Conservation (phyloP, 2,797 vertebrate species). For the Squalus acanthias region DNA sequence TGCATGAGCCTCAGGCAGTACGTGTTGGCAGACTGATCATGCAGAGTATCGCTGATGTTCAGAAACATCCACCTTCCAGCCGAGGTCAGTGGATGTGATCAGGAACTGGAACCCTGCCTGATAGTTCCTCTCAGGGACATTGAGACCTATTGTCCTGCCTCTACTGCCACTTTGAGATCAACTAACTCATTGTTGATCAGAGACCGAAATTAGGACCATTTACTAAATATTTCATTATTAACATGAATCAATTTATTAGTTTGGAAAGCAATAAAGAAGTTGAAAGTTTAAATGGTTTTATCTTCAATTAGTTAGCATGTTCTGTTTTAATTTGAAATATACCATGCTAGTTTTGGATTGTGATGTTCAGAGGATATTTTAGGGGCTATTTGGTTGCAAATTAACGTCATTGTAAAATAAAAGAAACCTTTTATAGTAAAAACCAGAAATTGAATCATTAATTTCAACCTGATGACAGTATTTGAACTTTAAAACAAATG, state of each 20-base stretch:
- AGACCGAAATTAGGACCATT: background rate
- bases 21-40: background rate
- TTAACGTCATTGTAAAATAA: background rate
- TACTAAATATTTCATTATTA: background rate
- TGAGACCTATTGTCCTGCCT: background rate
- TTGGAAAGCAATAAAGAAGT: background rate
- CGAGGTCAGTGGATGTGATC: background rate
- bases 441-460: background rate
- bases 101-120: background rate
- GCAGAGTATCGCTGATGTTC: background rate
- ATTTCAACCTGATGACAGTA: background rate
- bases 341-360: background rate
- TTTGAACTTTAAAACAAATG: background rate
- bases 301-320: background rate
- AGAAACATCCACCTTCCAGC: background rate
- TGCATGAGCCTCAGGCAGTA: background rate
- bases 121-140: background rate
- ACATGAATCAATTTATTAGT: background rate
- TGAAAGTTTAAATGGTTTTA: slow-evolving; percentile 1
- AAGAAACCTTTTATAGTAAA: background rate
- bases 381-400: background rate
- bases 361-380: background rate
- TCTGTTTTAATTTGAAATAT: background rate
- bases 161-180: background rate
- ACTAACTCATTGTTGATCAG: background rate